A percentile compares a stretch with the other conserved stretches of the same genome.
Evolutionary conservation across 2,113 vertebrate genomes (phyloP).

Genomic region (Varanus komodoensis): DNA sequence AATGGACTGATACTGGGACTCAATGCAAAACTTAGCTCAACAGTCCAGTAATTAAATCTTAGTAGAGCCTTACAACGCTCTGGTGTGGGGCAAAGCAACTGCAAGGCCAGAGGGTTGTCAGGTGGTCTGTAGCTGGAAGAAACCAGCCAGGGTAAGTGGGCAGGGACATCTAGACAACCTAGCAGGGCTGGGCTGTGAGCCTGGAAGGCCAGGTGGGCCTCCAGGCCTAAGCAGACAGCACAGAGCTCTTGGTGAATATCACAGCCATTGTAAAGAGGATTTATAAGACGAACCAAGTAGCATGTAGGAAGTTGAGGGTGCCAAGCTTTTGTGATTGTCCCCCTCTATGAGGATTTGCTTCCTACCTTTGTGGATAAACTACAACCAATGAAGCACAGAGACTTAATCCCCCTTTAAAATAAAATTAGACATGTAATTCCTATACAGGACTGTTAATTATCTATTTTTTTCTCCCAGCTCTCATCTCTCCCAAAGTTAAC

Average conservation of each 20-base stretch:
- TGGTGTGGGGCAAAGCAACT: no score
- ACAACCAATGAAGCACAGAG: conserved; percentile 56
- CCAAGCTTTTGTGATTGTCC: conserved; percentile 48
- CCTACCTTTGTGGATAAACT: conserved; percentile 40
- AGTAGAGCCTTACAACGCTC: no score
- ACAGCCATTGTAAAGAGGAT: not conserved
- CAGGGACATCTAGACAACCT: no score
- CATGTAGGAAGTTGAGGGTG: conserved; percentile 36
- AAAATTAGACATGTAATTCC: conserved; percentile 69
- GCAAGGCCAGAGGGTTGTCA: no score
- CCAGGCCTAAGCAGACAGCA: not conserved
- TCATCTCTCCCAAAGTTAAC: conserved; percentile 65
- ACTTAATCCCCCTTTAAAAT: conserved; percentile 62
- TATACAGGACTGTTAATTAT: conserved; percentile 65
- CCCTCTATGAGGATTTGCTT: conserved; percentile 41
- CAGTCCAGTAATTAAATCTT: no score
- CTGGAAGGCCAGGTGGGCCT: no score
- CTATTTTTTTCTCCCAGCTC: conserved; percentile 68
- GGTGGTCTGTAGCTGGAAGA: no score
- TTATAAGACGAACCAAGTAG: conserved; percentile 20
- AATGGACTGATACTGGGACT: no score
- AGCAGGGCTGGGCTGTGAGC: no score
- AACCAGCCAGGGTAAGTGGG: no score
- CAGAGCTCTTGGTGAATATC: not conserved
- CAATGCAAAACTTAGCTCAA: not conserved